Percentiles rank a stretch among this genome's conserved stretches.
Conservation (phyloP, 2,113 vertebrate species). For the Pterocles gutturalis region DNA sequence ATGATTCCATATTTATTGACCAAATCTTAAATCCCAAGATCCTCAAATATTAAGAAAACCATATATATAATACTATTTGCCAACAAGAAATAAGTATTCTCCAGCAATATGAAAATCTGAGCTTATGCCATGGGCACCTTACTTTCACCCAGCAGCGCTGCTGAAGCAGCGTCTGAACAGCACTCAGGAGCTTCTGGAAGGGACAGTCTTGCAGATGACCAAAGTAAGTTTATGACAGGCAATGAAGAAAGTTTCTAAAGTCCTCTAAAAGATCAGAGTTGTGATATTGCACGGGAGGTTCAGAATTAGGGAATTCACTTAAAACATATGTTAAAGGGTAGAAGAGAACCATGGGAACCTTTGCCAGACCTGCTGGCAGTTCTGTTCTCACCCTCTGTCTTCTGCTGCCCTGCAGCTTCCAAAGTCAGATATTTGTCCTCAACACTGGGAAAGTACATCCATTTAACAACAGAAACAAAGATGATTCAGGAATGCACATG, state of each 20-base stretch:
- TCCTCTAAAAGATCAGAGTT: neutral
- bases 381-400: neutral
- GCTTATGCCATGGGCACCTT: neutral
- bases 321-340: neutral
- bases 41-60: neutral
- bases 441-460: neutral
- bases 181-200: neutral
- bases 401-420: neutral
- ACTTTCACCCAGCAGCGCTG: neutral
- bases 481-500: neutral
- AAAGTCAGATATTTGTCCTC: neutral
- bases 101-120: neutral
- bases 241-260: neutral
- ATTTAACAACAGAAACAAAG: neutral
- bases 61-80: neutral
- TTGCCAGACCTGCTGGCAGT: neutral
- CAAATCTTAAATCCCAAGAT: neutral
- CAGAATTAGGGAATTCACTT: neutral
- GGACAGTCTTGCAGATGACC: accelerated
- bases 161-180: neutral
- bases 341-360: neutral
- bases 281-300: neutral
- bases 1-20: neutral
- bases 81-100: neutral
- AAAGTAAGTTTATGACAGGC: neutral